Evolutionary conservation across 2,888 invertebrate genomes (phyloP), one percentile per base, ranked within the genome.

Genomic region (Pachydiplax longipennis): DNA sequence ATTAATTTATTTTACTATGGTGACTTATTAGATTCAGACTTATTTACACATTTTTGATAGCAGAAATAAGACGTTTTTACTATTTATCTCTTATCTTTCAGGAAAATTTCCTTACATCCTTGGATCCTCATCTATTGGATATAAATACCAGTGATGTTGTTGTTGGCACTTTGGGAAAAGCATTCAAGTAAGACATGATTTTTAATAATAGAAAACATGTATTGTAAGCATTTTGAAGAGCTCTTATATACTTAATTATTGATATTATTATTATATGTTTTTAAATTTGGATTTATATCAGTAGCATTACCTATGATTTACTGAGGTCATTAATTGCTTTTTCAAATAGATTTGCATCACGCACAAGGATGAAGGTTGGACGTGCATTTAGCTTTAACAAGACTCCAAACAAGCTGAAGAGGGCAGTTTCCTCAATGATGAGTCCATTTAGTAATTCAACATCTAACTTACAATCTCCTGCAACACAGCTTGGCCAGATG

Each of bases 321-420:
- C 25, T 48, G 15, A 83, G 5, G 31, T 83, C 22, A n/a, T 40
- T 53, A 22, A 53, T 40, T 81, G 6, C 31, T 22, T 10, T 40
- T 81, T 81, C 35, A 12, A 58, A 90, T 82, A 94, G 94, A 92
- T 97, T 97, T 94, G 98, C 98, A 80, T 96, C 97, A 91, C 96
- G 97, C 93, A 97, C 98, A 91, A 95, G 97, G 93, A 96, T 97
- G 93, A 97, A 98, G 95, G 98, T 99, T 92, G 98, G 98, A 90
- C 96, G 99, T 92, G 99, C 99, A 92, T 97, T 99, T 93, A 99
- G 98, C 92, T 98, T 99, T 94, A 98, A 98, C 94, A 98, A 98
- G 94, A 99, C 99, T 48, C 99, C 99, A 90, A 97, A 97, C 92
- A 98, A 98, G 94, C 94, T 99, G 93, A 98, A 98, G 94, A 96